phyloP scores from a whole-genome alignment of 2,113 vertebrate genomes.

The Antennarius striatus region DNA sequence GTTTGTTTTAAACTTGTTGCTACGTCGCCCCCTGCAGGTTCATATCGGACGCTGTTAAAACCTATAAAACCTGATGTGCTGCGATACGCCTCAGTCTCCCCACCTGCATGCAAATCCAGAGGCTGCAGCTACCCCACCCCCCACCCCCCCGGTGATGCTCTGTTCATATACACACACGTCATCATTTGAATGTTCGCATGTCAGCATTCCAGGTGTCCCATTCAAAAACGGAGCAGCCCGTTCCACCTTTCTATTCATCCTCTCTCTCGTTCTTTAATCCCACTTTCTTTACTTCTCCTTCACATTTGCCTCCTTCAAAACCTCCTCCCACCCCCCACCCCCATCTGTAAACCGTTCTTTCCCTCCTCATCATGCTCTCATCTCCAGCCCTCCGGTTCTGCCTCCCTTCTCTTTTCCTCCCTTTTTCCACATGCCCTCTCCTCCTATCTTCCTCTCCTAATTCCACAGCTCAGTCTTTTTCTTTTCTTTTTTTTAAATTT shows the following conservation, averaged over 20 bases:
- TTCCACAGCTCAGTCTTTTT: conserved; percentile 3
- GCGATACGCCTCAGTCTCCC: not conserved
- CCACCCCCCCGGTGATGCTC: not conserved
- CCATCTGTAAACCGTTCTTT: not conserved
- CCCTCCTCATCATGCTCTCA: not conserved
- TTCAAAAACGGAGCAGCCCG: too few species aligned
- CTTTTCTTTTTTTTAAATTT: not conserved
- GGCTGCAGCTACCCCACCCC: not conserved
- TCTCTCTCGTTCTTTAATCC: not conserved
- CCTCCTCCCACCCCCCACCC: not conserved
- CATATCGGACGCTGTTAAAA: not conserved
- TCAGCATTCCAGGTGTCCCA: conserved; percentile 23
- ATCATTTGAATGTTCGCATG: conserved; percentile 24
- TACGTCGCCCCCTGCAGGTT: not conserved
- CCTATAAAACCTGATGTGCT: not conserved
- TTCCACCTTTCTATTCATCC: not conserved
- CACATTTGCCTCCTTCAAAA: not conserved
- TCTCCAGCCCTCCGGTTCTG: not conserved
- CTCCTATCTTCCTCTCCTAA: not conserved
- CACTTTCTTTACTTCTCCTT: not conserved
- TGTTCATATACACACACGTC: conserved; percentile 17
- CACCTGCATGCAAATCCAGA: conserved; percentile 26
- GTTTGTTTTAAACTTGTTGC: too few species aligned
- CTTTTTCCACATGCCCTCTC: not conserved
- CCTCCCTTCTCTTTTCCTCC: not conserved